These are phyloP conservation scores for Leptopilina boulardi DNA, from an alignment of 1,140 invertebrate genomes.

Conservation along the genomic window DNA sequence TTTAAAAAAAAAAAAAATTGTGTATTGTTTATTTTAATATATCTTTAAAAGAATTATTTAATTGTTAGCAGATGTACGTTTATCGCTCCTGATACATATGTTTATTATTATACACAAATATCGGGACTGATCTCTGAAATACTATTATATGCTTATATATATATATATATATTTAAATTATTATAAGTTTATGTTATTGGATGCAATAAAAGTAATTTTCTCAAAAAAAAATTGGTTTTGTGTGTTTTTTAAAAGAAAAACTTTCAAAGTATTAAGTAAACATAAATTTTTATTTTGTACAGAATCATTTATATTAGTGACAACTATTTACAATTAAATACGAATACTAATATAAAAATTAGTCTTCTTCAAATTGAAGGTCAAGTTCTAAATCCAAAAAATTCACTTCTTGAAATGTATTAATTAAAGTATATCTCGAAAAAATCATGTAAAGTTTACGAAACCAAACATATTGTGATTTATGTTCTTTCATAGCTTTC, in stretches of 20 bases:
- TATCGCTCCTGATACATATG: constrained; percentile 2
- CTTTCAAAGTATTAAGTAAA: not conserved
- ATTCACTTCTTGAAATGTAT: constrained; percentile 86
- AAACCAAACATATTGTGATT: constrained; percentile 95
- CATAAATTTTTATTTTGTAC: constrained; percentile 46
- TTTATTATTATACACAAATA: not conserved
- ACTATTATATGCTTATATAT: constrained; percentile 1
- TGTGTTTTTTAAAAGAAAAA: not conserved
- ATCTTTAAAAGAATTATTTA: not conserved
- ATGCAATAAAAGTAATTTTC: constrained; percentile 34
- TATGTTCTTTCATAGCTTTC: constrained; percentile 89
- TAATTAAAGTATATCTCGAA: constrained; percentile 93
- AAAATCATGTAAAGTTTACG: constrained; percentile 92
- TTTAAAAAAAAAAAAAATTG: not conserved
- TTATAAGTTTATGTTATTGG: constrained; percentile 1
- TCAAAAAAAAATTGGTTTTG: not conserved
- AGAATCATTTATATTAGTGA: constrained; percentile 36
- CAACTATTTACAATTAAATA: constrained; percentile 34
- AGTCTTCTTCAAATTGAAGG: constrained; percentile 81
- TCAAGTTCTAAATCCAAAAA: constrained; percentile 85
- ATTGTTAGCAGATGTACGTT: constrained; percentile 5
- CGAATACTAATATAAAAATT: constrained; percentile 39
- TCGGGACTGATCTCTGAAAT: not conserved
- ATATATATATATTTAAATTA: constrained; percentile 8
- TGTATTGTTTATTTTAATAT: not conserved